phyloP scores from a whole-genome alignment of 2,113 vertebrate genomes.

The Colius striatus region DNA sequence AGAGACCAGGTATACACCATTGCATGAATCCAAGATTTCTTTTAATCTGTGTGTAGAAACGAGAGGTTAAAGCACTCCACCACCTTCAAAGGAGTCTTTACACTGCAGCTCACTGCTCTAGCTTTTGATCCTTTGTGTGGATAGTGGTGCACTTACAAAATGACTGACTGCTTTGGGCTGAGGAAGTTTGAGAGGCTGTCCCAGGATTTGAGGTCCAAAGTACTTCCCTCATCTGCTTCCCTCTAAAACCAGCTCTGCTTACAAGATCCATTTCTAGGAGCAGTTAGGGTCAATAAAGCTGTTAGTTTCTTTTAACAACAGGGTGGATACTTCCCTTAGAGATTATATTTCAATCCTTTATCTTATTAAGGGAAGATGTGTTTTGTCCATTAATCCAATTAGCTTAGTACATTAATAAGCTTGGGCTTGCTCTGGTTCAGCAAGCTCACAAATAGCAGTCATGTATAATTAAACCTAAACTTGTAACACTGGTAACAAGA shows the following conservation, averaged over 20 bases:
- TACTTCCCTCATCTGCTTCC: not conserved
- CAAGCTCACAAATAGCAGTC: conserved; percentile 10
- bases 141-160: not conserved
- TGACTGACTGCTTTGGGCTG: not conserved
- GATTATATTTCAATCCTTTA: conserved; percentile 27
- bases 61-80: not conserved
- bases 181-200: not conserved
- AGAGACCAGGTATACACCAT: accelerated
- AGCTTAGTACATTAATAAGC: conserved; percentile 1
- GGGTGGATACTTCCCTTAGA: conserved; percentile 14
- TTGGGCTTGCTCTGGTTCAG: not conserved
- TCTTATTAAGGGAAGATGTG: conserved; percentile 58
- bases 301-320: conserved; percentile 20
- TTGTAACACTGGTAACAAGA: not conserved
- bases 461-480: not conserved
- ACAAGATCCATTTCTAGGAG: not conserved
- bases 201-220: not conserved
- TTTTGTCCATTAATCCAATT: conserved; percentile 65
- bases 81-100: not conserved
- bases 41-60: accelerated
- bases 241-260: not conserved
- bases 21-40: not conserved
- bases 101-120: accelerated
- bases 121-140: not conserved
- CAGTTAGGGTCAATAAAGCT: not conserved